These are phyloP conservation scores for Ceyx margarethae DNA, from an alignment of 2,113 vertebrate species.

Conservation along the genomic window DNA sequence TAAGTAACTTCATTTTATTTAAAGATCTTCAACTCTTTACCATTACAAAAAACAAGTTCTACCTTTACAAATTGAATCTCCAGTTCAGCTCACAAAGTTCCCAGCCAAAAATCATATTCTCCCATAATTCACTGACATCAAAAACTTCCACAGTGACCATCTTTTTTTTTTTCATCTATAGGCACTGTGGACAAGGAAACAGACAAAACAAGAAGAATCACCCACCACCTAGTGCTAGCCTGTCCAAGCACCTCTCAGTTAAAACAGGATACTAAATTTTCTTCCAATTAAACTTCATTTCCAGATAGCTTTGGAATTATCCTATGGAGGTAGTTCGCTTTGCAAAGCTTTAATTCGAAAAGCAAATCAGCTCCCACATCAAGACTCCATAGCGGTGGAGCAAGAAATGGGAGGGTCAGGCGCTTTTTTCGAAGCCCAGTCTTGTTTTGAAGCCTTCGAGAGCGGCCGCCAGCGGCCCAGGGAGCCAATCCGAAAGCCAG, in stretches of 20 bases:
- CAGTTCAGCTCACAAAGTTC: neutral
- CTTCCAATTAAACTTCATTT: neutral
- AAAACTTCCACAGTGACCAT: neutral
- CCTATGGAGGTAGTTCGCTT: rapidly evolving
- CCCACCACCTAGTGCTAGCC: neutral
- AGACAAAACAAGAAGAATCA: neutral
- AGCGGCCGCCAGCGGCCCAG: neutral
- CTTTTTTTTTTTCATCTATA: no score
- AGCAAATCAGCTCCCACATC: rapidly evolving
- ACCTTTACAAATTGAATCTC: neutral
- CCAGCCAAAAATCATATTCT: neutral
- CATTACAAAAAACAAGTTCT: neutral
- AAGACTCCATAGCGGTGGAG: neutral
- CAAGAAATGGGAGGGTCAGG: neutral
- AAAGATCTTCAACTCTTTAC: neutral
- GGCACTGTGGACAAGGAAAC: rapidly evolving
- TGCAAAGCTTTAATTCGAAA: neutral
- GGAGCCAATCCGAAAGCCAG: no score
- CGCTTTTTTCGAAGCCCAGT: neutral
- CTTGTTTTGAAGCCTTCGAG: neutral
- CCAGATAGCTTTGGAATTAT: neutral
- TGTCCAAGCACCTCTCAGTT: no score
- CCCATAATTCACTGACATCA: neutral
- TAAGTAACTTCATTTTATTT: neutral
- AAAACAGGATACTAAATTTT: neutral